Base-by-base conservation (phyloP, 2,797 vertebrate species). In the Melanotaenia parkinsoni region DNA sequence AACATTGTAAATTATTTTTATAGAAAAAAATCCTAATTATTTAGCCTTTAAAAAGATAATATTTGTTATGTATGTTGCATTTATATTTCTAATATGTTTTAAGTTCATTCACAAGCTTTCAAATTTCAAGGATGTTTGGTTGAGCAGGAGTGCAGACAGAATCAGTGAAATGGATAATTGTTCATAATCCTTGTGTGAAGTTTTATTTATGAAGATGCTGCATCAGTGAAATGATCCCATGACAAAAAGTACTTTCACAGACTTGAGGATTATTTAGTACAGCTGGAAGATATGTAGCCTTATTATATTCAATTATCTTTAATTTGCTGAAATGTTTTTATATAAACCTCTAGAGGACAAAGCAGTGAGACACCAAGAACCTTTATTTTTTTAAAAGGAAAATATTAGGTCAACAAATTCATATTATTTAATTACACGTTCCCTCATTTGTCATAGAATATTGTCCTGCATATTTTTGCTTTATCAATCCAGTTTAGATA, bases 301-400 rank as follows among this genome's bases (percentile, higher is more conserved):
- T 43, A 70, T 74, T 85, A 26, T 74, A 77, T 82, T 63, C 73
- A 80, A 75, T 85, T 83, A 76, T 77, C 56, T 70, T 66, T 40
- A 58, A 68, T 77, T 60, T 72, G 63, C 30, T 70, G 53, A 65
- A 69, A 77, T 53, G 40, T 77, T 74, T 79, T 45, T 32, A 33
- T 58, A 18, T 65, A 28, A 54, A 22, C 47, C 24, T 74, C 5
- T 26, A 2, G 26, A 18, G 56, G 35, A 62, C 57, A 22, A 75
- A 73, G 38, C 43, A 13, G 24, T 5, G 3, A 59, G 47, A 71
- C 33, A 71, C 37, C 32, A 22, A 24, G 12, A 38, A 16, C 22
- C 50, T 24, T 16, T 40, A 2, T 43, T 30, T 74, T 40, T 77
- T 72, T 32, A 38, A 40, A 12, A 32, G 8, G 38, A 68, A 64